A percentile compares a stretch with the other conserved stretches of the same genome.
These are phyloP conservation scores for Melanchra persicariae DNA, from an alignment of 2,888 invertebrate genomes.

Conservation along the genomic window DNA sequence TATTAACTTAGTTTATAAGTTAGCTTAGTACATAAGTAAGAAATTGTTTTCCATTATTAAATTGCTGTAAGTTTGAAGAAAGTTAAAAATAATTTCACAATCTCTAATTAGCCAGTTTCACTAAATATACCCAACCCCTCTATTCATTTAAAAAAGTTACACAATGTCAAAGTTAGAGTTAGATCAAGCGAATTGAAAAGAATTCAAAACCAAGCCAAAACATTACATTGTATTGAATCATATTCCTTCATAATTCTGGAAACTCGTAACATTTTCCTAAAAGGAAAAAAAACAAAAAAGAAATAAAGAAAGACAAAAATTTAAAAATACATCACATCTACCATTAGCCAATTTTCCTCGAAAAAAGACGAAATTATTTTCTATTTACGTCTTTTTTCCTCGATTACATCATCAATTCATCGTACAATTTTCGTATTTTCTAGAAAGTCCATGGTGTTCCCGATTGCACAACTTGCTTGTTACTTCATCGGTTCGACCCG, in stretches of 20 bases:
- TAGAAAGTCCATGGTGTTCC: conserved; percentile 14
- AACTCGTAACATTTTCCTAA: conserved; percentile 13
- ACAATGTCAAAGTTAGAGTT: too few relatives aligned
- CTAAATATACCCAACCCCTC: too few relatives aligned
- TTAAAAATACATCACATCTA: not conserved
- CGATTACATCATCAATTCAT: conserved; percentile 3
- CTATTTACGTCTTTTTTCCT: too few relatives aligned
- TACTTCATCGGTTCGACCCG: conserved; percentile 54
- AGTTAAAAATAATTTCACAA: too few relatives aligned
- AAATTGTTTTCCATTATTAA: not conserved
- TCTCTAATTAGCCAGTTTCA: too few relatives aligned
- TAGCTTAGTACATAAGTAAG: too few relatives aligned
- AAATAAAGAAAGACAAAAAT: not conserved
- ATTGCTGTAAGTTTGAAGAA: not conserved
- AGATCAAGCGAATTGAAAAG: too few relatives aligned
- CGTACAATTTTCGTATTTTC: conserved; percentile 2
- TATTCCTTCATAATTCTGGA: not conserved
- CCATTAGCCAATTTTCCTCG: not conserved
- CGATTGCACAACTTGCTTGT: conserved; percentile 22
- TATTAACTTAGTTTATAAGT: too few relatives aligned
- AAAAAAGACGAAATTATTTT: not conserved
- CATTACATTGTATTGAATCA: not conserved
- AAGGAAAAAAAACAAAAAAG: conserved; percentile 23
- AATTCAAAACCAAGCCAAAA: too few relatives aligned
- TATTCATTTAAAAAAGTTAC: too few relatives aligned